A percentile compares a stretch with the other conserved stretches of the same genome.
These are phyloP conservation scores for Dysidea cf. avara DNA, from an alignment of 37 sponge, comb jelly and placozoan genomes.

Conservation along the genomic window DNA sequence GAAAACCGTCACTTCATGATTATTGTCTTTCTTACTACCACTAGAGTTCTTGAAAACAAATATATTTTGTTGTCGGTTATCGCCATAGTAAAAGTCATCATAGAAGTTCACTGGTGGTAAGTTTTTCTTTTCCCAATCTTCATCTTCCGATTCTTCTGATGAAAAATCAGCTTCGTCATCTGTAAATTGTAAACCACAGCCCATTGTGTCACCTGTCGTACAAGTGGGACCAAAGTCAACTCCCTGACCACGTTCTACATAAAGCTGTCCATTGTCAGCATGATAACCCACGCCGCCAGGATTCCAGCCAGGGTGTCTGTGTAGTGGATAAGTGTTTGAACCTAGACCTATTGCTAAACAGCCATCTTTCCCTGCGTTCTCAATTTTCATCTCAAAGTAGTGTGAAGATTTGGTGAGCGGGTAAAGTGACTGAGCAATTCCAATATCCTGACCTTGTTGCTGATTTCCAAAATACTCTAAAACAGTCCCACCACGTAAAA, in stretches of 20 bases:
- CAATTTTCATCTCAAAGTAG: constrained; percentile 82
- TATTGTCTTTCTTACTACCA: too few relatives aligned
- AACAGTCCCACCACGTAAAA: constrained; percentile 48
- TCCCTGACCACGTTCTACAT: constrained; percentile 52
- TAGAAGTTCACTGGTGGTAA: too few relatives aligned
- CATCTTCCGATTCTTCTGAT: too few relatives aligned
- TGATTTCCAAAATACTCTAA: constrained; percentile 64
- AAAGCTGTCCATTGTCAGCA: constrained; percentile 73
- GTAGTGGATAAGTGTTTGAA: constrained; percentile 56
- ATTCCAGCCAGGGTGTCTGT: constrained; percentile 74
- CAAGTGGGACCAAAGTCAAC: constrained; percentile 68
- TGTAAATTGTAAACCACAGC: constrained; percentile 67
- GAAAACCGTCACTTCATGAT: too few relatives aligned
- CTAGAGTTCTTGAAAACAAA: too few relatives aligned
- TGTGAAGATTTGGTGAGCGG: constrained; percentile 45
- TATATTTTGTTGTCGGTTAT: too few relatives aligned
- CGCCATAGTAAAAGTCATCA: too few relatives aligned
- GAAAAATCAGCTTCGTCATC: too few relatives aligned
- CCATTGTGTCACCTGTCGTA: constrained; percentile 58
- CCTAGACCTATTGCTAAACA: constrained; percentile 80
- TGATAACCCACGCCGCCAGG: constrained; percentile 71
- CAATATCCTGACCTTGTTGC: constrained; percentile 50
- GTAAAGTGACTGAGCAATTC: constrained; percentile 56
- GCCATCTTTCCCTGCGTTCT: constrained; percentile 55
- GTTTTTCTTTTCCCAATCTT: too few relatives aligned